Percentiles rank a stretch among this genome's conserved stretches.
Evolutionary conservation across 2,113 vertebrate species (phyloP).

Genomic region (Heteronetta atricapilla): DNA sequence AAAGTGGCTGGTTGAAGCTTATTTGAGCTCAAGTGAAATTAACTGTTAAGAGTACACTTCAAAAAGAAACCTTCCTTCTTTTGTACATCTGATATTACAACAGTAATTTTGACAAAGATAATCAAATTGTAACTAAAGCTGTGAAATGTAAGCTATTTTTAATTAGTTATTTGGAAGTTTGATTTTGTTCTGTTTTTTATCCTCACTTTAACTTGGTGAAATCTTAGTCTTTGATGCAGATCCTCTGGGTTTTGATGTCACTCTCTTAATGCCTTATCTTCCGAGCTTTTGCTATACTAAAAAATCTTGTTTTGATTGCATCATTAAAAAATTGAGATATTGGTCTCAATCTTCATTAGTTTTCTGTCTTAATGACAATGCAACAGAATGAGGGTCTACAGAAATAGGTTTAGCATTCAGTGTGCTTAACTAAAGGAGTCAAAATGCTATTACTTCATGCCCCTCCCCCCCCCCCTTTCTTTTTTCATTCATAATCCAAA

Average conservation of each 20-base stretch:
- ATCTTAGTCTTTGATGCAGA: not conserved
- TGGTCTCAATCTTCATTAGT: not conserved
- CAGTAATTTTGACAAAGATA: slow-evolving; percentile 41
- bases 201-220: not conserved
- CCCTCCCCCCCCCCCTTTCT: too few relatives aligned
- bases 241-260: not conserved
- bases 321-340: not conserved
- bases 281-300: not conserved
- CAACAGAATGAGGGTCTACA: not conserved
- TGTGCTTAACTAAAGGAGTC: not conserved
- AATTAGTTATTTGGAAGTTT: not conserved
- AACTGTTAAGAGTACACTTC: slow-evolving; percentile 55
- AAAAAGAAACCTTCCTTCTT: slow-evolving; percentile 26
- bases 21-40: slow-evolving; percentile 61
- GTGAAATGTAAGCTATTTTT: not conserved
- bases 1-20: slow-evolving; percentile 63
- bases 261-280: not conserved
- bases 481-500: not conserved
- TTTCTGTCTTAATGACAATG: not conserved
- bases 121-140: not conserved
- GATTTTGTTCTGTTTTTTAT: not conserved
- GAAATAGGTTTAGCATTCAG: not conserved
- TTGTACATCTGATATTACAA: not conserved
- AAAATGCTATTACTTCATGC: not conserved
- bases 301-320: not conserved